Conservation (phyloP, 2,113 vertebrate genomes). For the Myotis lucifugus region DNA sequence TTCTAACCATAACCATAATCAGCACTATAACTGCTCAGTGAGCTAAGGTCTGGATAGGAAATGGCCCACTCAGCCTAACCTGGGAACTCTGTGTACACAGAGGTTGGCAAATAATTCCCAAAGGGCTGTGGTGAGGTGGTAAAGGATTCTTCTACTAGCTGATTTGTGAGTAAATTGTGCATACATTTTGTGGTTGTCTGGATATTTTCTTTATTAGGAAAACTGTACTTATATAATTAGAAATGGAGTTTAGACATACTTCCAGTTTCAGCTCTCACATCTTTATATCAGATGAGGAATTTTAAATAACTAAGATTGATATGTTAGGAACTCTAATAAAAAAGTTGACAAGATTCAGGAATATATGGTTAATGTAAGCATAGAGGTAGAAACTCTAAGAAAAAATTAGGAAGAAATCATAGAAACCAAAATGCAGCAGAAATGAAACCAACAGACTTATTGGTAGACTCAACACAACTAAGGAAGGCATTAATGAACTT, state of each 20-base stretch:
- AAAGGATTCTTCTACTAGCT: not conserved
- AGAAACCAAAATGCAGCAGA: not conserved
- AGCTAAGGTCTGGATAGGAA: not conserved
- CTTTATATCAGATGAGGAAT: not conserved
- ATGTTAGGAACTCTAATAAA: not conserved
- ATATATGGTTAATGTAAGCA: not conserved
- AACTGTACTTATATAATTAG: not conserved
- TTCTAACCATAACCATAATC: not conserved
- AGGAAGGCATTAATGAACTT: not conserved
- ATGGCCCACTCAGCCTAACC: not conserved
- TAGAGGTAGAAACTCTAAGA: not conserved
- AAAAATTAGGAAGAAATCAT: not conserved
- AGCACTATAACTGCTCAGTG: not conserved
- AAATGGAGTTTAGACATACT: not conserved
- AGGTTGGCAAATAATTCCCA: not conserved
- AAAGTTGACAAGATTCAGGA: not conserved
- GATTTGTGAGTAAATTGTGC: not conserved
- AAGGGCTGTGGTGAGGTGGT: not conserved
- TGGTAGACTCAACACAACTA: not conserved
- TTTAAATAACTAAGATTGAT: not conserved
- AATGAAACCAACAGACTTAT: not conserved
- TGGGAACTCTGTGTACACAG: not conserved
- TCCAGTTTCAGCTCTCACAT: not conserved
- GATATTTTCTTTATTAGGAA: slow-evolving; percentile 11
- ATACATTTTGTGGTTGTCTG: not conserved